Conservation (phyloP, 2,797 vertebrate species). For the Arremon brunneinucha region DNA sequence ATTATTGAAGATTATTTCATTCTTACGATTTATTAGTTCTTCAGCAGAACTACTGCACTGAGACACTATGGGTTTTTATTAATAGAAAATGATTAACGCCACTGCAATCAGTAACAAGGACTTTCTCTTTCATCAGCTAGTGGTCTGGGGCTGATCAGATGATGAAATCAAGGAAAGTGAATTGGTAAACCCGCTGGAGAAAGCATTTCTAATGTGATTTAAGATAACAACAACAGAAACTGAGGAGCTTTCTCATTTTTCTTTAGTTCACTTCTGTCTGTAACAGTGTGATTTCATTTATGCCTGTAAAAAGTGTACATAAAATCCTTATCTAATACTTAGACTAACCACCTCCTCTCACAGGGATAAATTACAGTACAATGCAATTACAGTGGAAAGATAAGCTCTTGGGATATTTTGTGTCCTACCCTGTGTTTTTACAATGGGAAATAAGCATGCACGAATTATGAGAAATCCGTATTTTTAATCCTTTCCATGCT, state of each 20-base stretch:
- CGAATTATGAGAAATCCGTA: neutral
- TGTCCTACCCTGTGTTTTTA: neutral
- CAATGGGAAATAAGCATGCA: neutral
- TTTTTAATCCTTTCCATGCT: neutral
- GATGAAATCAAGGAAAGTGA: constrained; percentile 18
- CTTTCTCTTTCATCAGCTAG: constrained; percentile 60
- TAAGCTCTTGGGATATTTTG: neutral
- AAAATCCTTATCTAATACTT: neutral
- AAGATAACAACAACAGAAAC: constrained; percentile 36
- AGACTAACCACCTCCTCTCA: neutral
- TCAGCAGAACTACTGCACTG: neutral
- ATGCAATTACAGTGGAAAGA: neutral
- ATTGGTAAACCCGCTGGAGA: constrained; percentile 6
- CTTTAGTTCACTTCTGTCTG: neutral
- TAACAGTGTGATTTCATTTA: neutral
- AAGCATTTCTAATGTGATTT: constrained; percentile 42
- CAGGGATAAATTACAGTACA: neutral
- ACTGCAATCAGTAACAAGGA: constrained; percentile 23
- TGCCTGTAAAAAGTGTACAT: neutral
- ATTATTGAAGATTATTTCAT: neutral
- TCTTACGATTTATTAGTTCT: neutral
- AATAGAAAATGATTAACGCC: constrained; percentile 41
- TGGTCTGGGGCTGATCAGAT: constrained; percentile 42
- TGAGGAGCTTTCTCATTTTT: neutral
- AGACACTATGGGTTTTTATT: neutral